A percentile compares a stretch with the other conserved stretches of the same genome.
These are phyloP conservation scores for Sterrhoptilus dennistouni DNA, from an alignment of 2,113 vertebrate species.

Conservation along the genomic window DNA sequence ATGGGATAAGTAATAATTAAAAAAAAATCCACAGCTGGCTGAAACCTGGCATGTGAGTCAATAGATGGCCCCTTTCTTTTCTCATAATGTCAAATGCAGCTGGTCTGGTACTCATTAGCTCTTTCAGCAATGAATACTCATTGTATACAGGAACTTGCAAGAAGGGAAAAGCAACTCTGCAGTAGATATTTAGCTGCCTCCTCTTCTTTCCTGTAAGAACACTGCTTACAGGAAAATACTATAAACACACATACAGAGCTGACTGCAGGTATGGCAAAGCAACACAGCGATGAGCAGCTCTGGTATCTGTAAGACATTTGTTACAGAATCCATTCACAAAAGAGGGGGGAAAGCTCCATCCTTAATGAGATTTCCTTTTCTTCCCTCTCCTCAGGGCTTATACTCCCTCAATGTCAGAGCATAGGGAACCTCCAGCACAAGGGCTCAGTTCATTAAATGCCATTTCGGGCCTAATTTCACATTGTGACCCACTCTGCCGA, in stretches of 20 bases:
- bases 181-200: background rate
- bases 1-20: constrained; percentile 46
- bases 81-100: constrained; percentile 43
- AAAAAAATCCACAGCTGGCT: constrained; percentile 49
- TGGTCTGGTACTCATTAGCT: constrained; percentile 59
- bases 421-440: constrained; percentile 27
- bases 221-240: background rate
- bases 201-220: background rate
- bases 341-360: background rate
- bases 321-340: background rate
- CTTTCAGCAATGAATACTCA: constrained; percentile 5
- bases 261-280: background rate
- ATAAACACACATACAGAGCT: background rate
- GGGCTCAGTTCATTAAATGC: constrained; percentile 63
- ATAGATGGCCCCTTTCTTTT: constrained; percentile 31
- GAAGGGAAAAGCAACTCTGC: constrained; percentile 9
- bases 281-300: background rate
- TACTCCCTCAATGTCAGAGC: background rate
- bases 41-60: constrained; percentile 4
- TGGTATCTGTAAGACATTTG: background rate
- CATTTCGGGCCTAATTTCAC: constrained; percentile 57
- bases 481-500: constrained; percentile 38
- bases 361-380: constrained; percentile 36
- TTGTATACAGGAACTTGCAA: constrained; percentile 27
- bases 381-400: background rate